Evolutionary conservation across 1,140 invertebrate species (phyloP).

Genomic region (Panonychus citri): DNA sequence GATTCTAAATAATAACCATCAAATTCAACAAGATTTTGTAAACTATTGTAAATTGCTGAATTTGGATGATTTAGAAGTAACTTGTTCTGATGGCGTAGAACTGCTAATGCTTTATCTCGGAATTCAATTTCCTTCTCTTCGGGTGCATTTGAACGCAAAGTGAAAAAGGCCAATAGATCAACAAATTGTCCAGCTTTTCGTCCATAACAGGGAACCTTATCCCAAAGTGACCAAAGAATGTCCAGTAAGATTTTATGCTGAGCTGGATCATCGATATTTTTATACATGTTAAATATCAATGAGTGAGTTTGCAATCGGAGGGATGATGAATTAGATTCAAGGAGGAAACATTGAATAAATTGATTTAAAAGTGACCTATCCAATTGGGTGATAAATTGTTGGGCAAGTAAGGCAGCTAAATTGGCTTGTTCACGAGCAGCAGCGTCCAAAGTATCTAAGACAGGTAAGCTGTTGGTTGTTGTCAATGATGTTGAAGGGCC

Average conservation of each 20-base stretch:
- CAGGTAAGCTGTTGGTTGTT: too few species aligned
- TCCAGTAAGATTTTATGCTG: conserved; percentile 57
- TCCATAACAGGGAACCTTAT: conserved; percentile 64
- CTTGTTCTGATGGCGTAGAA: conserved; percentile 64
- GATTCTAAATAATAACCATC: conserved; percentile 91
- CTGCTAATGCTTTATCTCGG: conserved; percentile 56
- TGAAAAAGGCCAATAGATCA: conserved; percentile 78
- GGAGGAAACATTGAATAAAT: conserved; percentile 68
- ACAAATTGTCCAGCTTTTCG: conserved; percentile 85
- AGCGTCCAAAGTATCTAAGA: neutral
- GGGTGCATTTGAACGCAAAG: conserved; percentile 33
- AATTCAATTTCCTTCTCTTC: conserved; percentile 32
- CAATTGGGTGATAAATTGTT: conserved; percentile 44
- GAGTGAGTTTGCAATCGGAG: conserved; percentile 88
- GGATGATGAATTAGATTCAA: conserved; percentile 76
- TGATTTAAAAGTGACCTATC: conserved; percentile 37
- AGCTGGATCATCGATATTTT: conserved; percentile 38
- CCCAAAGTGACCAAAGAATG: conserved; percentile 74
- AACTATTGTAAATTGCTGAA: conserved; percentile 66
- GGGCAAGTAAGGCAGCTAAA: conserved; percentile 39
- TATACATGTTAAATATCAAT: conserved; percentile 56
- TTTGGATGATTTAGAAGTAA: conserved; percentile 73
- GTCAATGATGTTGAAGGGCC: too few species aligned
- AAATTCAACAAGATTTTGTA: conserved; percentile 74
- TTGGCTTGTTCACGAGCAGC: conserved; percentile 27